Percentiles rank a stretch among this genome's conserved stretches.
Evolutionary conservation across 2,888 invertebrate species (phyloP).

Genomic region (Cancer borealis): DNA sequence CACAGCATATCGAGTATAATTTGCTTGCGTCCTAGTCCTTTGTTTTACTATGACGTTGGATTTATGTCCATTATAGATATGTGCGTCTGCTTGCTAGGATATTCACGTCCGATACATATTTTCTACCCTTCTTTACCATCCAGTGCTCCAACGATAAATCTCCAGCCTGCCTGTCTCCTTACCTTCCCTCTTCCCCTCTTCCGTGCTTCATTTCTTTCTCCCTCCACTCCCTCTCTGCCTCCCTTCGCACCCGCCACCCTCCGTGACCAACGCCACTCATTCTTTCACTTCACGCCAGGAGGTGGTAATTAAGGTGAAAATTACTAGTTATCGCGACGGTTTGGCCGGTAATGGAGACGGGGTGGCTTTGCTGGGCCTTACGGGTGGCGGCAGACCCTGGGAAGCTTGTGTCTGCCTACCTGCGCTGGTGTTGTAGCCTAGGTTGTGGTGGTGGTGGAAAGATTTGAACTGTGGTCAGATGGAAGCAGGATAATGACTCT

Average conservation of each 20-base stretch:
- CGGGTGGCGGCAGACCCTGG: not conserved
- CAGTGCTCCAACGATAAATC: not conserved
- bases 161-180: not conserved
- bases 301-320: constrained; percentile 32
- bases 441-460: not conserved
- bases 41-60: not conserved
- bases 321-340: not conserved
- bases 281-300: not conserved
- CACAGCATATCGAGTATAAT: not conserved
- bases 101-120: not conserved
- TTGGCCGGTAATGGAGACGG: not conserved
- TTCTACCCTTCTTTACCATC: not conserved
- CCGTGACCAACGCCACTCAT: not conserved
- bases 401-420: not conserved
- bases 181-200: not conserved
- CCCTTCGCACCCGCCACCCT: not conserved
- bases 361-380: not conserved
- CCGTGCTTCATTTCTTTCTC: not conserved
- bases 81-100: too few species aligned
- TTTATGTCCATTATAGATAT: too few species aligned
- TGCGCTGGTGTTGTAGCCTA: not conserved
- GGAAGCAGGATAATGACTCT: too few species aligned
- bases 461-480: not conserved
- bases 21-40: not conserved
- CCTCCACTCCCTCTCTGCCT: not conserved